These are phyloP conservation scores for Agapornis roseicollis DNA, from an alignment of 2,113 vertebrate species.

Conservation along the genomic window DNA sequence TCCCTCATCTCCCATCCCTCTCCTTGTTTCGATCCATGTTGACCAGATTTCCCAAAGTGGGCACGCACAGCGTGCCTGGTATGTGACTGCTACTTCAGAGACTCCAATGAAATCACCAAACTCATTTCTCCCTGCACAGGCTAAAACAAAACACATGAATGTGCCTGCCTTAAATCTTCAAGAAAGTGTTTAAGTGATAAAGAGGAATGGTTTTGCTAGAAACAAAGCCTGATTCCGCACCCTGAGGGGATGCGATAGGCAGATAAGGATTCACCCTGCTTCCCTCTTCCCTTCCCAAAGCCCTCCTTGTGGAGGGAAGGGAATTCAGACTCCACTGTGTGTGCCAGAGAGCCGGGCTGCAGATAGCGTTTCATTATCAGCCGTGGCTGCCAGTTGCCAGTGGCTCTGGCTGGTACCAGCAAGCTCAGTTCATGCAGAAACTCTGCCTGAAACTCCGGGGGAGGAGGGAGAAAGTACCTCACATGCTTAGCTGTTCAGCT, in stretches of 20 bases:
- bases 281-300: constrained; percentile 42
- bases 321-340: neutral
- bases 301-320: neutral
- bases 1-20: neutral
- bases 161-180: neutral
- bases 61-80: neutral
- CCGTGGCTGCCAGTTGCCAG: constrained; percentile 52
- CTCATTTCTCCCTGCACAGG: neutral
- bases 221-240: constrained; percentile 45
- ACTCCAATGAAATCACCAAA: neutral
- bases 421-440: constrained; percentile 57
- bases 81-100: neutral
- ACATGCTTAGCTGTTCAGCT: constrained; percentile 22
- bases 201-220: constrained; percentile 56
- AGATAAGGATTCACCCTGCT: constrained; percentile 60
- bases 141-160: constrained; percentile 51
- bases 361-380: constrained; percentile 44
- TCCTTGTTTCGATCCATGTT: neutral
- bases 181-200: constrained; percentile 4
- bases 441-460: constrained; percentile 57
- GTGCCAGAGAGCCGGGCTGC: constrained; percentile 15
- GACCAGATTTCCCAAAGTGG: neutral
- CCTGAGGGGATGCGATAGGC: constrained; percentile 11
- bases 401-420: constrained; percentile 62
- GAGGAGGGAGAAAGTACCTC: constrained; percentile 51